Conservation (phyloP, 2,113 vertebrate genomes). For the Antechinus stuartii region DNA sequence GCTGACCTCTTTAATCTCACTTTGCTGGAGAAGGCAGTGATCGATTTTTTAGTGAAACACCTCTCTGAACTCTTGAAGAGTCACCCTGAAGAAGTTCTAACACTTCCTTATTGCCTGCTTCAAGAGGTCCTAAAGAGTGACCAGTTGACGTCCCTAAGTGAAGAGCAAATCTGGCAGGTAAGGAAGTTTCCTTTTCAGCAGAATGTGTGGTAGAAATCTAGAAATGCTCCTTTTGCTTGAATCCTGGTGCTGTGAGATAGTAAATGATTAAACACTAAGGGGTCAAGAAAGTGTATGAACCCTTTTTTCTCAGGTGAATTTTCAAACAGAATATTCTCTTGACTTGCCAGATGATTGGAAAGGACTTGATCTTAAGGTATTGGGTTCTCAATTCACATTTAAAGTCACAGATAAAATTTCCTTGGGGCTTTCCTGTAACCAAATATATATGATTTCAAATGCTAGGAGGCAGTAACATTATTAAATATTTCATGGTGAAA, state of each 20-base stretch:
- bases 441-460: not conserved
- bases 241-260: not conserved
- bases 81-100: conserved; percentile 92
- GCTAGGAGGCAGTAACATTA: not conserved
- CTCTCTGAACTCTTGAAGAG: conserved; percentile 94
- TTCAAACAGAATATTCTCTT: not conserved
- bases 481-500: not conserved
- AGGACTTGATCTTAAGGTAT: not conserved
- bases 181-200: conserved; percentile 71
- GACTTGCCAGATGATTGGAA: not conserved
- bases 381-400: not conserved
- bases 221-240: conserved; percentile 65
- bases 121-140: conserved; percentile 97
- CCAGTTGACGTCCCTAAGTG: conserved; percentile 95
- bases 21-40: conserved; percentile 94
- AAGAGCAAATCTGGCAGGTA: conserved; percentile 99
- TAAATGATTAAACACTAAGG: conserved; percentile 51
- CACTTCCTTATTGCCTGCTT: conserved; percentile 94
- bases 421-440: not conserved
- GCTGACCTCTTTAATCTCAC: conserved; percentile 98
- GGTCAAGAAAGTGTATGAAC: conserved; percentile 34
- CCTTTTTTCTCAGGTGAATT: not conserved
- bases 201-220: conserved; percentile 61
- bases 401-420: not conserved
- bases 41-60: conserved; percentile 96